phyloP scores from a whole-genome alignment of 53 echinoderm and acorn worm species.

The Holothuria leucospilota region DNA sequence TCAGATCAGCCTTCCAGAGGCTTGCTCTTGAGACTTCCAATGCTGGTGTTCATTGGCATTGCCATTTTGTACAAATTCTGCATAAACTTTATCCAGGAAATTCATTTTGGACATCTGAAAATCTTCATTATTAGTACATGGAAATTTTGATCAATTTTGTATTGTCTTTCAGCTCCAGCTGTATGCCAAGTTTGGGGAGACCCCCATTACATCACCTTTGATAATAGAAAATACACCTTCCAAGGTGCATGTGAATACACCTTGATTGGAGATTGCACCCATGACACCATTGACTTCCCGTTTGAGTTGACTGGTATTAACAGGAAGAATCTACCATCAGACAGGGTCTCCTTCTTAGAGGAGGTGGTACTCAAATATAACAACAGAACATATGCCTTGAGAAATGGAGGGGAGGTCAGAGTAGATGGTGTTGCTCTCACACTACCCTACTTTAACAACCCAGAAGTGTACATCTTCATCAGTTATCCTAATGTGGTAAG shows the following conservation, averaged over 20 bases:
- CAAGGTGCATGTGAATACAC: constrained; percentile 94
- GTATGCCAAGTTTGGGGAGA: constrained; percentile 92
- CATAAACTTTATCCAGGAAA: too few relatives aligned
- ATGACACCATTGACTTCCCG: constrained; percentile 12
- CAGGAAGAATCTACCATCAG: constrained; percentile 71
- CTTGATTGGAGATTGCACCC: constrained; percentile 57
- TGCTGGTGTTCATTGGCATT: too few relatives aligned
- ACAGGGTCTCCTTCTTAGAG: constrained; percentile 61
- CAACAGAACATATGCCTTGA: constrained; percentile 45
- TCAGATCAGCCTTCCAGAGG: too few relatives aligned
- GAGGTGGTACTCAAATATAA: constrained; percentile 51
- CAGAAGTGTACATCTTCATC: constrained; percentile 62
- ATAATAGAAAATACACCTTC: constrained; percentile 72
- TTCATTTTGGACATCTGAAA: too few relatives aligned
- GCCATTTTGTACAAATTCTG: too few relatives aligned
- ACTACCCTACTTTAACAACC: constrained; percentile 41
- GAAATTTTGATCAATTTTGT: neutral
- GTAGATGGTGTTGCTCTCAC: constrained; percentile 54
- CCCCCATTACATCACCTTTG: constrained; percentile 95
- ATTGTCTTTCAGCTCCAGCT: constrained; percentile 42
- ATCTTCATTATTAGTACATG: too few relatives aligned
- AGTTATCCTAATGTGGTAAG: constrained; percentile 71
- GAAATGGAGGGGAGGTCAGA: constrained; percentile 59
- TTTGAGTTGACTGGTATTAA: constrained; percentile 78
- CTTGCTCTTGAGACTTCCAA: too few relatives aligned